Conservation (phyloP, 2,797 vertebrate species). For the Apodemus agrarius region DNA sequence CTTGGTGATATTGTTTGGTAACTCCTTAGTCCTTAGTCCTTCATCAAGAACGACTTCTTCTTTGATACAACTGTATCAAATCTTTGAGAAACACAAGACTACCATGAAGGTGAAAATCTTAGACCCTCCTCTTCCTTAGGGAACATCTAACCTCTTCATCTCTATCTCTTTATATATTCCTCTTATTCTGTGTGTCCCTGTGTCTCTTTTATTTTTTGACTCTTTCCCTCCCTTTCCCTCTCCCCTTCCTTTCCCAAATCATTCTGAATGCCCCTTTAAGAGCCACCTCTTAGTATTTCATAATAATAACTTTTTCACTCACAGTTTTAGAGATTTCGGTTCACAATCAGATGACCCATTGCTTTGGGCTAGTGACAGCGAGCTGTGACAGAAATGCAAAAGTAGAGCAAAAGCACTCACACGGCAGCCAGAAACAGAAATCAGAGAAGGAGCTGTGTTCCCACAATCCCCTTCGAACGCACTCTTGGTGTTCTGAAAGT, state of each 20-base stretch:
- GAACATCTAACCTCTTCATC: neutral
- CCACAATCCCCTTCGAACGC: neutral
- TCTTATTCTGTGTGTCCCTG: neutral
- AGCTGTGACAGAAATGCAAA: too few species aligned
- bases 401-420: neutral
- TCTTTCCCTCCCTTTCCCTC: too few species aligned
- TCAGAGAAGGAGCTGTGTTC: too few species aligned
- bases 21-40: neutral
- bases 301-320: neutral
- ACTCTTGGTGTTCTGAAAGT: too few species aligned
- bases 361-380: neutral
- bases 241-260: neutral
- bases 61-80: neutral
- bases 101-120: neutral
- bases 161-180: neutral
- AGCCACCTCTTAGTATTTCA: constrained; percentile 8
- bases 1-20: neutral
- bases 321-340: neutral
- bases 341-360: neutral
- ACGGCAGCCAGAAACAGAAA: neutral
- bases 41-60: neutral
- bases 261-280: neutral
- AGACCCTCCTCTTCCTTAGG: neutral
- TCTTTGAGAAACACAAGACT: neutral
- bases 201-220: too few species aligned